Percentiles rank a stretch among this genome's conserved stretches.
These are phyloP conservation scores for Trematomus loennbergii DNA, from an alignment of 2,113 vertebrate genomes.

Conservation along the genomic window DNA sequence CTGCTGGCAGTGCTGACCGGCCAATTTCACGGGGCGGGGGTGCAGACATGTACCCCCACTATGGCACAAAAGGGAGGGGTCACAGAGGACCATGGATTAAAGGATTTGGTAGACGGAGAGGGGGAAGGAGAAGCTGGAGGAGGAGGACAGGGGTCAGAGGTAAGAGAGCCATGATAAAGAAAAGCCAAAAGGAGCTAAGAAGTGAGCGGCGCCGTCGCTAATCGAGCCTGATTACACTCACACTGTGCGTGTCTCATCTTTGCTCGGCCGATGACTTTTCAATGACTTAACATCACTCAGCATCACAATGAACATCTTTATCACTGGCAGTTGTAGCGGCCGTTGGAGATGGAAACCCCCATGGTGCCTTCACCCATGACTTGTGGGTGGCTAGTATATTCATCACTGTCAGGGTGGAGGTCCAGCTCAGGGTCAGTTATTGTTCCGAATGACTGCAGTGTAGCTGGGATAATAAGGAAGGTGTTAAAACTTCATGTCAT, in stretches of 20 bases:
- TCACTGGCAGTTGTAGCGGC: constrained; percentile 13
- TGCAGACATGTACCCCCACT: constrained; percentile 71
- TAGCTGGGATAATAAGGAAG: neutral
- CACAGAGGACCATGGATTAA: constrained; percentile 72
- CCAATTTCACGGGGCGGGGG: constrained; percentile 70
- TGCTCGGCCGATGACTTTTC: constrained; percentile 49
- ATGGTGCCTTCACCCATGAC: constrained; percentile 22
- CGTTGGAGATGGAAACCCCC: constrained; percentile 19
- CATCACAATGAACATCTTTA: constrained; percentile 67
- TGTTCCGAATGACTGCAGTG: neutral
- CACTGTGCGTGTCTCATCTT: constrained; percentile 65
- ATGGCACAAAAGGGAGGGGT: constrained; percentile 70
- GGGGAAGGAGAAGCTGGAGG: constrained; percentile 46
- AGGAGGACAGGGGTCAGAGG: constrained; percentile 69
- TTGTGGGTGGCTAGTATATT: constrained; percentile 43
- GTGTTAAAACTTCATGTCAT: neutral
- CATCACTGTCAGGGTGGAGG: constrained; percentile 48
- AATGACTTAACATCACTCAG: constrained; percentile 43
- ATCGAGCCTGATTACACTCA: constrained; percentile 69
- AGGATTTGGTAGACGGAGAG: constrained; percentile 63
- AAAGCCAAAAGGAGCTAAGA: constrained; percentile 57
- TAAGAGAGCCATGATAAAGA: constrained; percentile 62
- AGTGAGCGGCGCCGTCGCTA: constrained; percentile 58
- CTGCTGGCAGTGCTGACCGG: constrained; percentile 20
- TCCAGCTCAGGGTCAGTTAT: neutral